A percentile compares a stretch with the other conserved stretches of the same genome.
Evolutionary conservation across 1,140 invertebrate genomes (phyloP).

Genomic region (Drosophila nigrodunni): DNA sequence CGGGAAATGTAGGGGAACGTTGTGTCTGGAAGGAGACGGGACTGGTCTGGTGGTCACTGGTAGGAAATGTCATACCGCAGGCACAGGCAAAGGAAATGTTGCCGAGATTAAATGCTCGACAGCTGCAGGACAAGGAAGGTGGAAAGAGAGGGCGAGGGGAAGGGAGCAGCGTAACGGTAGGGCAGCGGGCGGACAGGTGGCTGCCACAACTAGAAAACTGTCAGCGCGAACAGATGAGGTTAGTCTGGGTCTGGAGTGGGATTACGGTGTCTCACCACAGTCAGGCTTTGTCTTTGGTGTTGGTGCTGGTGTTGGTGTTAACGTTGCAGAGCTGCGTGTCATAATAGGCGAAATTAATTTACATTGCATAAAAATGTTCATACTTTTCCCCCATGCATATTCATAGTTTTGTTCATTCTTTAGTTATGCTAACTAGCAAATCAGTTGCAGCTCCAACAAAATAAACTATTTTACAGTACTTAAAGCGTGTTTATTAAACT

Average conservation of each 20-base stretch:
- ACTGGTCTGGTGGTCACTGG: conserved; percentile 35
- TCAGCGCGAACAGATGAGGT: conserved; percentile 56
- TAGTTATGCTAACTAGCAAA: conserved; percentile 53
- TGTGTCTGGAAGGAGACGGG: neutral
- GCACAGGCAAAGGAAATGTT: conserved; percentile 70
- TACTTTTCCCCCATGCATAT: neutral
- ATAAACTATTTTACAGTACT: neutral
- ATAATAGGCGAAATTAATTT: conserved; percentile 75
- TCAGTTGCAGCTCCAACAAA: conserved; percentile 1
- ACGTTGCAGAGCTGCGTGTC: conserved; percentile 37
- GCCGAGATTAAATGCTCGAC: conserved; percentile 75
- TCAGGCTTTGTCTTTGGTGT: conserved; percentile 61
- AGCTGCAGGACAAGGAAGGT: conserved; percentile 18
- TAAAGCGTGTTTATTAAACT: conserved; percentile 9
- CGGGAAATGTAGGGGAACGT: neutral
- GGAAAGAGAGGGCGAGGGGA: neutral
- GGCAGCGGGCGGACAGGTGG: neutral
- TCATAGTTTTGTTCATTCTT: neutral
- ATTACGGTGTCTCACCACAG: conserved; percentile 50
- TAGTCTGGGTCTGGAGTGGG: conserved; percentile 57
- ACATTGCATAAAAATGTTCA: conserved; percentile 52
- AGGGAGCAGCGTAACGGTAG: neutral
- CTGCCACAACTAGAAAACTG: conserved; percentile 6
- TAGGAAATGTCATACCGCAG: conserved; percentile 77
- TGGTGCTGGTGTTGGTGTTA: conserved; percentile 38